Evolutionary conservation across 1,140 invertebrate species (phyloP), one percentile per base, ranked within the genome.

Genomic region (Drosophila littoralis): DNA sequence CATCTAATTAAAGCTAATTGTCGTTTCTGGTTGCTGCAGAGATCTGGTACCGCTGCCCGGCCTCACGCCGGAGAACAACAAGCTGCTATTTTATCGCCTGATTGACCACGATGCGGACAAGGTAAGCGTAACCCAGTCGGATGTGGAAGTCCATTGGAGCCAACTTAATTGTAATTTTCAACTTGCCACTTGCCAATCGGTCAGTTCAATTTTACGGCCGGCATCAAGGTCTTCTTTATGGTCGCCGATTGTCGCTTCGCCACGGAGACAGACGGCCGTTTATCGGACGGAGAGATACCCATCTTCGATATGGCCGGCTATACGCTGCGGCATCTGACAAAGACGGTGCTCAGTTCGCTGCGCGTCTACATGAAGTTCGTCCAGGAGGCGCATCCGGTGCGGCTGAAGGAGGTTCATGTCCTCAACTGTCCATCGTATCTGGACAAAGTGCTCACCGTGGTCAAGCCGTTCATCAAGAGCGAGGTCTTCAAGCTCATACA

Each of bases 381-480:
- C 48, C 93, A 97, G 95, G 96, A 96, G 92, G 95, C 95, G 1
- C 96, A 96, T 86, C 96, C 96, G 1, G 94, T 95, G 42, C 93
- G 95, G 54, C 93, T 97, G 63, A 96, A 95, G 89, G 94, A 95
- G 69, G 95, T 97, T 17, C 96, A 97, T 92, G 94, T 96, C 33
- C 93, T 96, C 46, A 95, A 96, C 78, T 93, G 94, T 1, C 94
- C 94, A 1, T 92, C 94, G 1, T 95, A 94, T 90, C 93, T 95
- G 75, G 94, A 95, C 82, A 94, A 94, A 77, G 93, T 95, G 52
- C 92, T 95, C 77, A 93, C 93, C 28, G 91, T 96, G 42, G 93
- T 95, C 45, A 95, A 95, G 85, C 95, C 95, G 0, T 94, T 95
- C 68, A 93, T 96, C 42, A 95, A 95, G 91, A 93, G 94, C 35